Conservation (phyloP, 2,113 vertebrate species). For the Malaclemys terrapin region DNA sequence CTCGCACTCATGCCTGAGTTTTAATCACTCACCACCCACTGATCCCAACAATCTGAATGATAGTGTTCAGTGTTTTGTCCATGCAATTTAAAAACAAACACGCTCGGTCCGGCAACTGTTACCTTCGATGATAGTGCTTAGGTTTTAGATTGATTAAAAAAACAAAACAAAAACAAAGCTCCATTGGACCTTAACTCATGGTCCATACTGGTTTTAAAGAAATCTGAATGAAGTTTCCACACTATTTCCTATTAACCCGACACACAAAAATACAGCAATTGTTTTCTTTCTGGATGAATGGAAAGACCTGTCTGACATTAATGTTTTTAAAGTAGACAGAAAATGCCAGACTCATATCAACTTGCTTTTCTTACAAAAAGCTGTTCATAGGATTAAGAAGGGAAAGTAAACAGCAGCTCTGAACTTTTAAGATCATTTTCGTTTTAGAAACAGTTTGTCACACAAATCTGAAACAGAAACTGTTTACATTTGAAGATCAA, state of each 20-base stretch:
- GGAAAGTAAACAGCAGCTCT: conserved; percentile 62
- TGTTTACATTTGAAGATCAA: conserved; percentile 71
- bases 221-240: conserved; percentile 35
- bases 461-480: conserved; percentile 75
- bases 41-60: not conserved
- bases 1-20: not conserved
- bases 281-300: conserved; percentile 66
- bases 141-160: not conserved
- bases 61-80: not conserved
- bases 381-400: conserved; percentile 53
- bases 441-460: conserved; percentile 63
- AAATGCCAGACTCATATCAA: conserved; percentile 47
- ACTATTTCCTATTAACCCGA: conserved; percentile 61
- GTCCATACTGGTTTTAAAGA: conserved; percentile 6
- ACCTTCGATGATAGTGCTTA: not conserved
- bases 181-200: not conserved
- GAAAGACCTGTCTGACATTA: conserved; percentile 31
- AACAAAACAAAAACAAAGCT: not conserved
- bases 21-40: not conserved
- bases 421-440: conserved; percentile 48
- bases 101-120: conserved; percentile 2
- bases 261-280: conserved; percentile 12
- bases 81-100: conserved; percentile 22
- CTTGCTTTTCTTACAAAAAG: conserved; percentile 73
- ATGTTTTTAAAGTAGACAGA: conserved; percentile 35